A percentile compares a stretch with the other conserved stretches of the same genome.
Conservation (phyloP, 2,888 invertebrate species). For the Amiota mariae region DNA sequence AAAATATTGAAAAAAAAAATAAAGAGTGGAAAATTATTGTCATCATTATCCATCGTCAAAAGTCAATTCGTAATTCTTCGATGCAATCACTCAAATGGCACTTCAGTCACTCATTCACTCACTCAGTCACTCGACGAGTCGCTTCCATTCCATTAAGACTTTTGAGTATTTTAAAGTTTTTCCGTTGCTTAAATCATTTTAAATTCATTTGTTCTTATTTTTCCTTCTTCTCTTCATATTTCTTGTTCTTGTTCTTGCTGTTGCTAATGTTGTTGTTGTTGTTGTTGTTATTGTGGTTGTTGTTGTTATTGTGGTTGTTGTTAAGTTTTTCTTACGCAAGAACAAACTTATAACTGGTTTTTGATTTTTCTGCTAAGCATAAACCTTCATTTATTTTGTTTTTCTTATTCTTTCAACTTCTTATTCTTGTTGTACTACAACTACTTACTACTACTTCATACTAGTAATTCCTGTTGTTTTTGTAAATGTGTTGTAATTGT, state of each 20-base stretch:
- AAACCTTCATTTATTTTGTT: slow-evolving; percentile 14
- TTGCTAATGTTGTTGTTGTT: neutral
- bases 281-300: neutral
- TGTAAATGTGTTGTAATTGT: neutral
- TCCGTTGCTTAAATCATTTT: slow-evolving; percentile 65
- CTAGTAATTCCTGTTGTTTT: neutral
- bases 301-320: neutral
- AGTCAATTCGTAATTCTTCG: neutral
- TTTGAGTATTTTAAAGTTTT: slow-evolving; percentile 57
- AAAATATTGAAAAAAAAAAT: neutral
- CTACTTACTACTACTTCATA: no score
- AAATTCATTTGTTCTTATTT: slow-evolving; percentile 58
- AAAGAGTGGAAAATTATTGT: neutral
- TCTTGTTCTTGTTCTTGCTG: neutral
- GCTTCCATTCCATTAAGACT: no score
- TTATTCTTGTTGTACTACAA: slow-evolving; percentile 45
- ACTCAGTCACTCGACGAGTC: no score
- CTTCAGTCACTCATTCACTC: slow-evolving; percentile 33
- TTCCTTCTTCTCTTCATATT: slow-evolving; percentile 38
- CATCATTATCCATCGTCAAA: neutral
- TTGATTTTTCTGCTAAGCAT: slow-evolving; percentile 37
- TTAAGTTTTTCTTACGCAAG: slow-evolving; percentile 53
- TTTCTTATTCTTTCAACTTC: slow-evolving; percentile 43
- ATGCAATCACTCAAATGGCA: slow-evolving; percentile 18
- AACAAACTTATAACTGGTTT: slow-evolving; percentile 60